Base-by-base conservation (phyloP, 2,888 invertebrate species). In the Tipula confusa region DNA sequence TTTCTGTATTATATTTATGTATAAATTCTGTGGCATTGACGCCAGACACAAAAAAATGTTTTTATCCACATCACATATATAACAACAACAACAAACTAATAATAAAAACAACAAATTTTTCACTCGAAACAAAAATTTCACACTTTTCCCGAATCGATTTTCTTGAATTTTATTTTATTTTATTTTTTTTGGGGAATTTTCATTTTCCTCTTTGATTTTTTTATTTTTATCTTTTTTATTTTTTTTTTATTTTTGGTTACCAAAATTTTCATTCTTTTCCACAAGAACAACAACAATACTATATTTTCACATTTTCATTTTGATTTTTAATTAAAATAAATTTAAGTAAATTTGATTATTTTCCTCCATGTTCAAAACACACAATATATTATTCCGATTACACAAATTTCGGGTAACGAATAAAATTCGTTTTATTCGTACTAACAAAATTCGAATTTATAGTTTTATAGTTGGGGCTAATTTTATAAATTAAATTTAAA, bases 81-180 rank as follows among this genome's bases (percentile, higher is more conserved):
- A 64, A 24, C 6, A 64, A 24, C 24, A 64, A 64, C 64, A 64
- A 64, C 24, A 64, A 33, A 64, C 24, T n/a, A 64, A 11, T 64
- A 64, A 24, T 64, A 24, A 24, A 64, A 64, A 64, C 24, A 64
- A 64, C 64, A 64, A n/a, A 64, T 64, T 64, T 43, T 64, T 9
- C 64, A 64, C 64, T 64, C 64, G 2, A 64, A 64, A 64, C 64
- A 24, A 24, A 13, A 64, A 64, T 64, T 64, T 64, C 64, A 64
- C 64, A 64, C 64, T 64, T 64, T 64, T 64, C 64, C 64, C 64
- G 64, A 64, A 64, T 64, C 64, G 64, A 64, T 64, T 64, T 64
- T 64, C 24, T 64, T 24, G 18, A 15, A 43, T 64, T 64, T 64
- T 64, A 64, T 64, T 24, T 64, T 43, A 43, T 64, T 64, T 64